phyloP scores from a whole-genome alignment of 1,140 invertebrate species.

The Anoplophora glabripennis region DNA sequence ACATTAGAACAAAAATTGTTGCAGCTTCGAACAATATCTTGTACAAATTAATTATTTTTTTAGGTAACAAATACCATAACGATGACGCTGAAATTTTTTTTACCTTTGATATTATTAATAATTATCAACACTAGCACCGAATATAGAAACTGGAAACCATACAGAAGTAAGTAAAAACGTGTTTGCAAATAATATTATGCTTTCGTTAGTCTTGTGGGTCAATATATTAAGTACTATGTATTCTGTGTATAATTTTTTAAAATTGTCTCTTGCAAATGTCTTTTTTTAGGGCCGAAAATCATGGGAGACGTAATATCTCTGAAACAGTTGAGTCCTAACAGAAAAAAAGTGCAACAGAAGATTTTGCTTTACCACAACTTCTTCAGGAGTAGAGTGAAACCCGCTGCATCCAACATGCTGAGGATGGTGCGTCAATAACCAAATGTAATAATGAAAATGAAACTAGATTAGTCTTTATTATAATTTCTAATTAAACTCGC shows the following conservation, averaged over 20 bases:
- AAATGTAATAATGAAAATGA: too few species aligned
- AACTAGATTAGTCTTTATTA: neutral
- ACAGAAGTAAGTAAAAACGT: constrained; percentile 19
- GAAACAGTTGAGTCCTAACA: constrained; percentile 56
- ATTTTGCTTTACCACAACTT: constrained; percentile 76
- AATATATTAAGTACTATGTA: neutral
- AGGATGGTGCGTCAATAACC: constrained; percentile 62
- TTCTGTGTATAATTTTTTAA: neutral
- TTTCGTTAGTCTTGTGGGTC: too few species aligned
- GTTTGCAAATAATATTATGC: too few species aligned
- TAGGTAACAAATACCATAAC: too few species aligned
- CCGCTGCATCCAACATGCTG: constrained; percentile 76
- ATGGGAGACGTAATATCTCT: constrained; percentile 61
- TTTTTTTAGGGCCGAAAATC: constrained; percentile 38
- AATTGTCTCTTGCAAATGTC: neutral
- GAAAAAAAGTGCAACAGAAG: constrained; percentile 63
- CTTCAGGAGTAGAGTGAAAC: constrained; percentile 70
- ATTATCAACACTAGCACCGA: neutral
- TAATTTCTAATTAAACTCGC: too few species aligned
- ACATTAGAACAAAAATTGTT: too few species aligned
- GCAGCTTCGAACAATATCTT: too few species aligned
- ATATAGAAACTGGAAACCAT: constrained; percentile 13
- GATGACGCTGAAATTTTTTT: too few species aligned
- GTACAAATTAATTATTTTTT: too few species aligned
- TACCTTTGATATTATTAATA: neutral